Evolutionary conservation across 2,113 vertebrate species (phyloP).

Genomic region (Cavia aperea): DNA sequence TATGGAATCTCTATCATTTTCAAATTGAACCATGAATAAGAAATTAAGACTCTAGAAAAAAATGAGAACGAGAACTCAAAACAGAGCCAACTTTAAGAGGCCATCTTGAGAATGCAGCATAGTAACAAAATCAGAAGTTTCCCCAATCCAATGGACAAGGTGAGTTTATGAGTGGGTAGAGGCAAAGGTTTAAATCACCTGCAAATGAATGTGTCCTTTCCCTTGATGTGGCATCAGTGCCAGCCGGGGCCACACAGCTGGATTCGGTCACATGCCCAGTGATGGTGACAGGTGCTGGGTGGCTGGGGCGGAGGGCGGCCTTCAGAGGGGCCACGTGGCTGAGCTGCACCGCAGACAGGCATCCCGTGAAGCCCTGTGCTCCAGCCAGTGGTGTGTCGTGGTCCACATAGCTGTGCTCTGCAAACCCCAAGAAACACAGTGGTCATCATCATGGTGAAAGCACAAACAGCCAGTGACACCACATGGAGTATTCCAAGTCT

Average conservation of each 20-base stretch:
- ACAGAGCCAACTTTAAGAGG: conserved; percentile 21
- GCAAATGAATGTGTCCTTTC: conserved; percentile 87
- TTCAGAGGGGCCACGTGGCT: conserved; percentile 90
- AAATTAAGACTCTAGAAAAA: background rate
- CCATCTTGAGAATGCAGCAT: background rate
- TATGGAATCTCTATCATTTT: background rate
- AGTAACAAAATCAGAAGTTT: background rate
- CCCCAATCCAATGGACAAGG: background rate
- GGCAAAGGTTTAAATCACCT: conserved; percentile 77
- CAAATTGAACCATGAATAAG: background rate
- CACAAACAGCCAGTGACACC: conserved; percentile 6
- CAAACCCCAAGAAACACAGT: conserved; percentile 59
- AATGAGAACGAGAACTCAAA: background rate
- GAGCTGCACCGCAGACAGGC: conserved; percentile 89
- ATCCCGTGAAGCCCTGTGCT: conserved; percentile 87
- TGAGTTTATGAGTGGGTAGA: conserved; percentile 15
- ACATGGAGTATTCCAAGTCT: conserved; percentile 15
- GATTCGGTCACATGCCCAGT: conserved; percentile 82
- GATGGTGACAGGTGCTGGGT: conserved; percentile 76
- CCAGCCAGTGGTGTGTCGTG: conserved; percentile 82
- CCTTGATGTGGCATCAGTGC: conserved; percentile 78
- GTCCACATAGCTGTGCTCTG: conserved; percentile 76
- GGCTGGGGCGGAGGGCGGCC: conserved; percentile 81
- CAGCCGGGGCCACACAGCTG: conserved; percentile 79
- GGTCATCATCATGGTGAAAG: conserved; percentile 39